Conservation (phyloP, 2,888 invertebrate genomes). For the Nasonia oneida region DNA sequence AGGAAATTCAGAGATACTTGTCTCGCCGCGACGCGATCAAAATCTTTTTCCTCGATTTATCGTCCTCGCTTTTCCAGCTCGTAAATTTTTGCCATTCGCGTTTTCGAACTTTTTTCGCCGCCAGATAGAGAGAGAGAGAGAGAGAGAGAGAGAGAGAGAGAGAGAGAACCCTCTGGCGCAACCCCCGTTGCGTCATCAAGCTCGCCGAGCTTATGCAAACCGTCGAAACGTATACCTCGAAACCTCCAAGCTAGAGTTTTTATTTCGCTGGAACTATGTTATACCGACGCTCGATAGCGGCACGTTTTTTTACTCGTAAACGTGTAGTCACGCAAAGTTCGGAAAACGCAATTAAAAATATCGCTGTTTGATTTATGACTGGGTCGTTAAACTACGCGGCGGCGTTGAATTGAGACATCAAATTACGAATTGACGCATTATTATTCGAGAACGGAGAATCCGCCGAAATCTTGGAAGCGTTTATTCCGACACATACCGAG, state of each 20-base stretch:
- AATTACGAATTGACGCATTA: background rate
- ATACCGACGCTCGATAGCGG: background rate
- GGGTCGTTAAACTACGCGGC: background rate
- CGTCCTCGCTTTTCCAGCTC: background rate
- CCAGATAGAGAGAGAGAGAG: background rate
- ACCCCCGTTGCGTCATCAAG: background rate
- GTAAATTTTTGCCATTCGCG: constrained; percentile 21
- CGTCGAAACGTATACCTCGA: constrained; percentile 5
- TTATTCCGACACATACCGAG: background rate
- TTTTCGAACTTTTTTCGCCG: background rate
- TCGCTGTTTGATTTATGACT: background rate
- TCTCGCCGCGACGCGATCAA: constrained; percentile 1
- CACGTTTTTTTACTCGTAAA: background rate
- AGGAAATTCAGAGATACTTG: constrained; percentile 42
- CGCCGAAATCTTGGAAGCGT: constrained; percentile 1
- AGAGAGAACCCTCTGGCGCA: background rate
- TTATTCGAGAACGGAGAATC: background rate
- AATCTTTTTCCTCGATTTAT: constrained; percentile 48
- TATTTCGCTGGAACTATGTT: background rate
- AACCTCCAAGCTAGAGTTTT: background rate
- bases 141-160: background rate
- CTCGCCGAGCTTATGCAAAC: background rate
- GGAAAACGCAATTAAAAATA: background rate
- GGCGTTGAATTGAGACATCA: constrained; percentile 1
- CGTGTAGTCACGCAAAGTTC: background rate